Conservation (phyloP, 2,797 vertebrate genomes). For the Lacerta agilis region DNA sequence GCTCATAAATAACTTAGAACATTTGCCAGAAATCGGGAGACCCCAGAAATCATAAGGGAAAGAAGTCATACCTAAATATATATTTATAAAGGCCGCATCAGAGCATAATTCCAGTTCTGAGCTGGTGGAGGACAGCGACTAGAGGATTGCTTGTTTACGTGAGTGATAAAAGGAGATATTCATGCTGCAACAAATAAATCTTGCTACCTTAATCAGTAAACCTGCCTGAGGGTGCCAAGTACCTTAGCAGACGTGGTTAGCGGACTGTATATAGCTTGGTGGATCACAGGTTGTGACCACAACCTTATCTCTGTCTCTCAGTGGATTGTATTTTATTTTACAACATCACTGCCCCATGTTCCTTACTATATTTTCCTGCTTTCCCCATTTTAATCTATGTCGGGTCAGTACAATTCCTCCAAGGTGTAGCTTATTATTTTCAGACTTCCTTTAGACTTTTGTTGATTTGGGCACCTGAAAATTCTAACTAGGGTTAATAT, state of each 20-base stretch:
- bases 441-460: no score
- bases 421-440: background rate
- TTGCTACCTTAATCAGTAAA: background rate
- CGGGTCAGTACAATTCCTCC: background rate
- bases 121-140: background rate
- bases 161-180: background rate
- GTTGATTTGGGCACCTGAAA: background rate
- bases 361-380: background rate
- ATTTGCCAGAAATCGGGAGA: background rate
- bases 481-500: background rate
- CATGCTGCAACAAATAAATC: background rate
- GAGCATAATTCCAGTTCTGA: background rate
- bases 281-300: no score
- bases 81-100: background rate
- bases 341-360: background rate
- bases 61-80: background rate
- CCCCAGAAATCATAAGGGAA: background rate
- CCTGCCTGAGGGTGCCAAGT: background rate
- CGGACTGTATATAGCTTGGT: no score
- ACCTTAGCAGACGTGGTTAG: background rate
- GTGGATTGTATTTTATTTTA: background rate
- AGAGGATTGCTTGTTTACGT: background rate
- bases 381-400: background rate
- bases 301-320: no score
- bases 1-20: background rate